A percentile compares a stretch with the other conserved stretches of the same genome.
These are phyloP conservation scores for Himalopsyche japonica DNA, from an alignment of 2,888 invertebrate genomes.

Conservation along the genomic window DNA sequence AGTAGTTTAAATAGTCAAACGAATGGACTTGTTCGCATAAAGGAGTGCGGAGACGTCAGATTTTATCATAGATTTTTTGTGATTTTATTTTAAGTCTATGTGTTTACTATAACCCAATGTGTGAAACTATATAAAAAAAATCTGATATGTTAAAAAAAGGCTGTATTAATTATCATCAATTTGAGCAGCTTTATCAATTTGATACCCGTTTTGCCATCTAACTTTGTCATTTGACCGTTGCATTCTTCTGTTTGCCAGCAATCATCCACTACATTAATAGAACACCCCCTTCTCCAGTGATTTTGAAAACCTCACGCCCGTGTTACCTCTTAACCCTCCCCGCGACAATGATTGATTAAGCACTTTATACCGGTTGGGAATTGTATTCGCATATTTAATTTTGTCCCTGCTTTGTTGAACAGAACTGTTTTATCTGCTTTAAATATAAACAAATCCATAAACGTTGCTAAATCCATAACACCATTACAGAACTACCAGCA, in stretches of 20 bases:
- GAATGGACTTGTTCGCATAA: too few species aligned
- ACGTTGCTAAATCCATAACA: background rate
- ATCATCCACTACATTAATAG: background rate
- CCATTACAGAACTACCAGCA: too few species aligned
- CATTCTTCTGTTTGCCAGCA: background rate
- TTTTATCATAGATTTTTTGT: too few species aligned
- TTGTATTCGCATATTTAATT: constrained; percentile 40
- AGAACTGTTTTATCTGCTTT: constrained; percentile 6
- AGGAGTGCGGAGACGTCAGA: too few species aligned
- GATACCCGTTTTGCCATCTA: background rate
- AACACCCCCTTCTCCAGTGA: background rate
- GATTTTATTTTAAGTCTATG: too few species aligned
- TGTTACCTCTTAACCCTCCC: constrained; percentile 15
- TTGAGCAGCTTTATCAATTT: background rate
- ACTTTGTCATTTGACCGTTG: background rate
- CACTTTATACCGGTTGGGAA: constrained; percentile 30
- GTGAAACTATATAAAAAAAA: too few species aligned
- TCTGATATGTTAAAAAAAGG: too few species aligned
- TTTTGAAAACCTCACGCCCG: constrained; percentile 13
- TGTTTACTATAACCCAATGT: too few species aligned
- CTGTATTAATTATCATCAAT: background rate
- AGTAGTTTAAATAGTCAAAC: too few species aligned
- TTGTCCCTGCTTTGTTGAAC: constrained; percentile 17
- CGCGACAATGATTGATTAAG: constrained; percentile 38
- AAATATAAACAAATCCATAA: background rate